Evolutionary conservation across 2,113 vertebrate genomes (phyloP).

Genomic region (Pluvialis apricaria): DNA sequence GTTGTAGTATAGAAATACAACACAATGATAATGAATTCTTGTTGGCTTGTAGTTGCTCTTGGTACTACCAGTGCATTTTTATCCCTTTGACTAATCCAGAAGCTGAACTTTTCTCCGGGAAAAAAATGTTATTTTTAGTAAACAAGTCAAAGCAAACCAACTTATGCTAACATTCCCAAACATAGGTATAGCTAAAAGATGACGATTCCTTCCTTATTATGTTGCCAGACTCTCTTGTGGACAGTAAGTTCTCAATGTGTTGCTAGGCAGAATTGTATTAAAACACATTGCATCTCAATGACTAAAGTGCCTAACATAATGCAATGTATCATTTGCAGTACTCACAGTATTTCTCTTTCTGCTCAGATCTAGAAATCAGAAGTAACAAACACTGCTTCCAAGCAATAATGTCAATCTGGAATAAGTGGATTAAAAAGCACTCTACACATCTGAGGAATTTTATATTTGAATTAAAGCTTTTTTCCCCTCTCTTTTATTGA

Average conservation of each 20-base stretch:
- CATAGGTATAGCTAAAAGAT: constrained; percentile 21
- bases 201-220: background rate
- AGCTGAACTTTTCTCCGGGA: background rate
- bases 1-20: background rate
- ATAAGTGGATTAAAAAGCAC: background rate
- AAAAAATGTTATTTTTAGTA: constrained; percentile 25
- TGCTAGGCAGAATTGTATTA: constrained; percentile 50
- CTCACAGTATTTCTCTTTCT: background rate
- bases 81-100: background rate
- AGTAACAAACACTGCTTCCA: background rate
- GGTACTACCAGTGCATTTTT: constrained; percentile 13
- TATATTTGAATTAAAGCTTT: background rate
- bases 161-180: constrained; percentile 27
- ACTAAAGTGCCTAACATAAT: constrained; percentile 9
- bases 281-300: background rate
- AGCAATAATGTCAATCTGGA: background rate
- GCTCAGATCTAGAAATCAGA: background rate
- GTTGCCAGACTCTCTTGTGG: background rate
- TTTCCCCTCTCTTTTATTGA: background rate
- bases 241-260: constrained; percentile 20
- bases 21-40: background rate
- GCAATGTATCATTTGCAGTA: background rate
- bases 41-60: background rate
- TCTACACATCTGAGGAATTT: background rate
- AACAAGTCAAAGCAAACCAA: constrained; percentile 1